phyloP scores from a whole-genome alignment of 2,797 vertebrate genomes.

The Muraenolepis orangiensis region DNA sequence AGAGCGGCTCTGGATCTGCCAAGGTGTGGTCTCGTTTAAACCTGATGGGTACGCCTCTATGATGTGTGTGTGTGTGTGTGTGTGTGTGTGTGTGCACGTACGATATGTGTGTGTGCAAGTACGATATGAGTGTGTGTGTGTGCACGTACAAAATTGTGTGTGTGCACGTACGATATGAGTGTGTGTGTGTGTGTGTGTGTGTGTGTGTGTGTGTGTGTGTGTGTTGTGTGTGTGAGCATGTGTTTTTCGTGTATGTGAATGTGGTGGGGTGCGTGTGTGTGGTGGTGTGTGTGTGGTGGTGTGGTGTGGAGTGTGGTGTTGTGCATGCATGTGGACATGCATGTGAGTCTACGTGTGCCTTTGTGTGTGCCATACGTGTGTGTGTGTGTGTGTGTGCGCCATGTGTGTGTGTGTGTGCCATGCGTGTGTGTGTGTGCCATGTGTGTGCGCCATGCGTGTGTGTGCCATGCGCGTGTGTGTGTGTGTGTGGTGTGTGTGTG shows the following conservation, averaged over 20 bases:
- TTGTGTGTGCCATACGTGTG: not conserved
- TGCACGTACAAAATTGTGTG: not conserved
- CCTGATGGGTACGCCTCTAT: not conserved
- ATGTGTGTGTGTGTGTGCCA: not conserved
- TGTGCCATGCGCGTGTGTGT: conserved; percentile 4
- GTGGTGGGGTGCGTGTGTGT: not conserved
- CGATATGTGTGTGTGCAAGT: not conserved
- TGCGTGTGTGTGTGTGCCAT: not conserved
- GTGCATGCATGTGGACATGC: not conserved
- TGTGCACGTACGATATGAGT: not conserved
- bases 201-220: not conserved
- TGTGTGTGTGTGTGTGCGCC: not conserved
- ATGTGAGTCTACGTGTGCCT: not conserved
- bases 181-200: not conserved
- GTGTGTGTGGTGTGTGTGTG: not conserved
- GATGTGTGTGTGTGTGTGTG: conserved; percentile 8
- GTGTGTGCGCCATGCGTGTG: not conserved
- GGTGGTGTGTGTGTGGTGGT: not conserved
- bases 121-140: not conserved
- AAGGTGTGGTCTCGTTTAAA: conserved; percentile 4
- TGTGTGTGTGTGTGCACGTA: conserved; percentile 3
- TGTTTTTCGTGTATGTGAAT: not conserved
- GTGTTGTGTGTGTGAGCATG: not conserved
- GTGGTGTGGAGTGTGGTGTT: not conserved
- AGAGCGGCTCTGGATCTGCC: not conserved